Evolutionary conservation across 1,140 invertebrate species (phyloP).

Genomic region (Pemphigus obesinymphae): DNA sequence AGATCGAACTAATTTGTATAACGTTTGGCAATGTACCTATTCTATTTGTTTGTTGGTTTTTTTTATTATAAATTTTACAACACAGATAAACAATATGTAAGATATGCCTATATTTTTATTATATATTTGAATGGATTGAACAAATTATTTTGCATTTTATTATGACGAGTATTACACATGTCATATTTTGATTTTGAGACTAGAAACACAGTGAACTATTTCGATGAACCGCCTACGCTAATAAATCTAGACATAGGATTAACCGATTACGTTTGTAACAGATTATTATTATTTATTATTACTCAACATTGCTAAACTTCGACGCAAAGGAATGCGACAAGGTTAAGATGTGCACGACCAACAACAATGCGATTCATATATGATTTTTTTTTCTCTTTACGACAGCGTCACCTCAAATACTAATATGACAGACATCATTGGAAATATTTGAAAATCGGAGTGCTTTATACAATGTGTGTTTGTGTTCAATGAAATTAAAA

Average conservation of each 20-base stretch:
- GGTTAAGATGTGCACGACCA: not conserved
- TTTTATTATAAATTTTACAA: too few species aligned
- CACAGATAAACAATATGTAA: too few species aligned
- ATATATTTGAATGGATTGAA: too few species aligned
- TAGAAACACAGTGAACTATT: too few species aligned
- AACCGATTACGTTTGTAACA: not conserved
- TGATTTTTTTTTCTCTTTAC: not conserved
- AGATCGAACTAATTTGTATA: too few species aligned
- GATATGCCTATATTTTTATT: too few species aligned
- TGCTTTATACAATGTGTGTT: not conserved
- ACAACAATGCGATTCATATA: not conserved
- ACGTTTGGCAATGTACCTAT: too few species aligned
- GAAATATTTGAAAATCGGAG: conserved; percentile 4
- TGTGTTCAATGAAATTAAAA: conserved; percentile 27
- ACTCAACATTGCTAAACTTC: conserved; percentile 9
- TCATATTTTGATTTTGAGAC: too few species aligned
- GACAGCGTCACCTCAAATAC: not conserved
- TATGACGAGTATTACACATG: not conserved
- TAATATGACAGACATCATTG: conserved; percentile 28
- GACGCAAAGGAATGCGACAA: not conserved
- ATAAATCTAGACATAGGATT: too few species aligned
- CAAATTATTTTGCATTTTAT: too few species aligned
- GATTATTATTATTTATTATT: too few species aligned
- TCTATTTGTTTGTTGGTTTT: too few species aligned
- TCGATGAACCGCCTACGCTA: not conserved